Evolutionary conservation across 1,140 invertebrate species (phyloP).

Genomic region (Drosophila santomea): DNA sequence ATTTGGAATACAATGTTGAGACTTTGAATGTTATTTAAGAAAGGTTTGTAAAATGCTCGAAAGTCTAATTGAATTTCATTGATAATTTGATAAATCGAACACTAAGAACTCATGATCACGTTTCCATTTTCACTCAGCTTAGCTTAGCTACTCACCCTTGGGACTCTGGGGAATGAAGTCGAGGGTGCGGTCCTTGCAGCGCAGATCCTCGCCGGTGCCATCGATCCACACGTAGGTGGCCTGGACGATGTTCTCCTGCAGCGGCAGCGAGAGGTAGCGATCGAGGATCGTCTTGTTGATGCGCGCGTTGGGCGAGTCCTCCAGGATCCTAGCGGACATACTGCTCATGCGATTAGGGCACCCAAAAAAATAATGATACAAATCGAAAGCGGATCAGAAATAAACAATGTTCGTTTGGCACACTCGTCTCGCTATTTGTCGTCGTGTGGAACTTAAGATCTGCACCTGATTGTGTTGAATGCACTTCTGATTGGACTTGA

Average conservation of each 20-base stretch:
- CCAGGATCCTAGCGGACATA: conserved; percentile 82
- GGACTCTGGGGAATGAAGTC: conserved; percentile 89
- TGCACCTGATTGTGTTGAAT: conserved; percentile 24
- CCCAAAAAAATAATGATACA: conserved; percentile 18
- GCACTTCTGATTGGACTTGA: conserved; percentile 7
- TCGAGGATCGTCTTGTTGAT: conserved; percentile 89
- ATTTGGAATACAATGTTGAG: no score
- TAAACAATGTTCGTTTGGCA: conserved; percentile 46
- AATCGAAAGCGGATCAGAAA: conserved; percentile 28
- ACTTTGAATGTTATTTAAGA: no score
- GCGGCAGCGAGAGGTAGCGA: conserved; percentile 89
- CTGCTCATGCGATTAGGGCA: conserved; percentile 45
- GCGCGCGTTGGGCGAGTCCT: conserved; percentile 86
- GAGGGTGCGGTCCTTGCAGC: conserved; percentile 92
- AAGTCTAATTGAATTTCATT: no score
- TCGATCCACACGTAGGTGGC: conserved; percentile 96
- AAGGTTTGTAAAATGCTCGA: no score
- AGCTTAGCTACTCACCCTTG: conserved; percentile 85
- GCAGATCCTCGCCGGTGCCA: conserved; percentile 91
- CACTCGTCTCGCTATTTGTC: not conserved
- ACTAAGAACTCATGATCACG: no score
- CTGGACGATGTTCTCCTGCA: conserved; percentile 89
- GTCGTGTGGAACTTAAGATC: not conserved
- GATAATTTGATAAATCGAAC: no score
- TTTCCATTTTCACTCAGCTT: no score